Evolutionary conservation across 2,797 vertebrate species (phyloP).

Genomic region (Gadopsis marmoratus): DNA sequence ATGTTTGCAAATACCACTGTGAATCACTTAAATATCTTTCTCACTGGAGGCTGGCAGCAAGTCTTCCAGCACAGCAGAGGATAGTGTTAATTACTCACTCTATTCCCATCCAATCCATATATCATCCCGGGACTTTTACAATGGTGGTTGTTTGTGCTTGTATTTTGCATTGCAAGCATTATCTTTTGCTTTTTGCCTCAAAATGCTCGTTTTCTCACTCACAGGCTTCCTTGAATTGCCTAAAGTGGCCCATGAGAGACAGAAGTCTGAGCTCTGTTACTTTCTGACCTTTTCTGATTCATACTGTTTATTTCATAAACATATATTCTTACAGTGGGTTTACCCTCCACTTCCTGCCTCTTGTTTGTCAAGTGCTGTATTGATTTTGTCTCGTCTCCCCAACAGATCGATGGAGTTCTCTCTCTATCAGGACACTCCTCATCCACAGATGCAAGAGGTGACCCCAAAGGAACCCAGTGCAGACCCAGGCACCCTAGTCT

Average conservation of each 20-base stretch:
- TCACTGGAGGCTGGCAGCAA: slow-evolving; percentile 8
- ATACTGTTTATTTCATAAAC: slow-evolving; percentile 3
- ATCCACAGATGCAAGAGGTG: slow-evolving; percentile 78
- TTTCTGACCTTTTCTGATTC: slow-evolving; percentile 5
- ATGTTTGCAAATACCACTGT: neutral
- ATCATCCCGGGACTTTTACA: slow-evolving; percentile 44
- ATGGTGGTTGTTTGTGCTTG: slow-evolving; percentile 20
- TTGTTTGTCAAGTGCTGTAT: slow-evolving; percentile 31
- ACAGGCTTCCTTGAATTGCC: neutral
- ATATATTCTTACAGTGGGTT: slow-evolving; percentile 21
- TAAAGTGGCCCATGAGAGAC: neutral
- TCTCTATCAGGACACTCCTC: slow-evolving; percentile 81
- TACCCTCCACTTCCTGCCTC: slow-evolving; percentile 5
- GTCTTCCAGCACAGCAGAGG: slow-evolving; percentile 15
- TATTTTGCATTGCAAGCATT: slow-evolving; percentile 39
- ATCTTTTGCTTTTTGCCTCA: slow-evolving; percentile 2
- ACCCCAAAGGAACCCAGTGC: slow-evolving; percentile 77
- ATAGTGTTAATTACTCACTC: slow-evolving; percentile 14
- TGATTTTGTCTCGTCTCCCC: slow-evolving; percentile 44
- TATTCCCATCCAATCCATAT: slow-evolving; percentile 25
- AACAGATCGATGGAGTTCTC: slow-evolving; percentile 85
- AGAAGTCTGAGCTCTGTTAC: neutral
- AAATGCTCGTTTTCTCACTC: neutral
- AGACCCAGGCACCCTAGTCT: slow-evolving; percentile 85
- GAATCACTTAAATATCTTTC: neutral